These are phyloP conservation scores for Proteles cristata DNA, from an alignment of 2,113 vertebrate species.

Conservation along the genomic window DNA sequence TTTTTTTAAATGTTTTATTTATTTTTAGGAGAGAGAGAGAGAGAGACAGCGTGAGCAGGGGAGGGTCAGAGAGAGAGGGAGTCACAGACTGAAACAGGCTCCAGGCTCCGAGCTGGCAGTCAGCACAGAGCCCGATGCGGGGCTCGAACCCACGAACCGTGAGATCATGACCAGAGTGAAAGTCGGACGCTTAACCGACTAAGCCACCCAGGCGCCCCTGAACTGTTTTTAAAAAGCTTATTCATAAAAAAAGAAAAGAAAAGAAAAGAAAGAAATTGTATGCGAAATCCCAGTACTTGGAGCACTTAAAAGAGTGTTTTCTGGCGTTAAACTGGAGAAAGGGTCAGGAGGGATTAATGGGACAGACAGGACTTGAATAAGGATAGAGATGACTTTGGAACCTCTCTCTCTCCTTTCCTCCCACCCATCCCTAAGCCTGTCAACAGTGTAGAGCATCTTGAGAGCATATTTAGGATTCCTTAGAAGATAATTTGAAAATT, in stretches of 20 bases:
- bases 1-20: too few relatives aligned
- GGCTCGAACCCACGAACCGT: too few relatives aligned
- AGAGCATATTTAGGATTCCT: conserved; percentile 48
- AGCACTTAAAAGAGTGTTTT: not conserved
- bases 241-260: too few relatives aligned
- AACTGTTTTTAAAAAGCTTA: not conserved
- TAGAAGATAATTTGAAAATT: conserved; percentile 67
- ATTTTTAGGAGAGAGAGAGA: too few relatives aligned
- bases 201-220: too few relatives aligned
- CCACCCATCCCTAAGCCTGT: not conserved
- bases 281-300: conserved; percentile 23
- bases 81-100: too few relatives aligned
- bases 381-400: not conserved
- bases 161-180: too few relatives aligned
- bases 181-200: too few relatives aligned
- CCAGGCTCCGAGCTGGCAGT: too few relatives aligned
- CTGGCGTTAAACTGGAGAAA: not conserved
- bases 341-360: not conserved
- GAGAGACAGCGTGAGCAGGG: too few relatives aligned
- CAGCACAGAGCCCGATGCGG: too few relatives aligned
- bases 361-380: not conserved
- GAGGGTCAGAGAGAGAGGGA: too few relatives aligned
- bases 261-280: not conserved
- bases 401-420: not conserved
- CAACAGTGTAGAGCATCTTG: conserved; percentile 46